A percentile compares a stretch with the other conserved stretches of the same genome.
phyloP scores from a whole-genome alignment of 64 coral and sea anemone species.

The Stylophora pistillata region DNA sequence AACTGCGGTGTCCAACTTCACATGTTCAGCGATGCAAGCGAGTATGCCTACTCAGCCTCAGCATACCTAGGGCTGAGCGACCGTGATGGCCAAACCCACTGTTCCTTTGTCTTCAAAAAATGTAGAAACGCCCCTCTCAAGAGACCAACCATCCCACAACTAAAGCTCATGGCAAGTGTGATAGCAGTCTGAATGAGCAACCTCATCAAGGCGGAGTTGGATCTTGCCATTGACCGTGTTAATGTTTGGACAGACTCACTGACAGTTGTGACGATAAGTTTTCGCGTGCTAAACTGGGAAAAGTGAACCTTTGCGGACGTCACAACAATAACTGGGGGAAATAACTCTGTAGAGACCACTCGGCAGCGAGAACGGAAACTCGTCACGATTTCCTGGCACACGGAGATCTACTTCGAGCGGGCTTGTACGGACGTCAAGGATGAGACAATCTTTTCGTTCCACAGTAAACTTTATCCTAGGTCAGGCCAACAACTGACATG shows the following conservation, averaged over 20 bases:
- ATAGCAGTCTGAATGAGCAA: slow-evolving; percentile 21
- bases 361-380: too few species aligned
- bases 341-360: too few species aligned
- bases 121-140: slow-evolving; percentile 30
- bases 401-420: too few species aligned
- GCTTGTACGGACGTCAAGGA: too few species aligned
- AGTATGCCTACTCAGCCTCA: slow-evolving; percentile 32
- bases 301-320: too few species aligned
- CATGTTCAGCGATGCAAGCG: slow-evolving; percentile 24
- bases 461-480: too few species aligned
- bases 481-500: too few species aligned
- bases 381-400: too few species aligned
- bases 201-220: not conserved
- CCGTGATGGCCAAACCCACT: slow-evolving; percentile 3
- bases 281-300: too few species aligned
- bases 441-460: too few species aligned
- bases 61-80: slow-evolving; percentile 32
- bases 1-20: not conserved
- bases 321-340: too few species aligned
- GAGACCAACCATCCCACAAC: slow-evolving; percentile 11
- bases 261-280: too few species aligned
- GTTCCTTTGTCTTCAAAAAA: slow-evolving; percentile 34
- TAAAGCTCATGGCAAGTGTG: slow-evolving; percentile 20
- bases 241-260: slow-evolving; percentile 46
- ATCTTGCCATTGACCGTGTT: not conserved